Percentiles rank a stretch among this genome's conserved stretches.
Conservation (phyloP, 30 jellyfish, hydroid and myxozoan species). For the Hydractinia symbiolongicarpus region DNA sequence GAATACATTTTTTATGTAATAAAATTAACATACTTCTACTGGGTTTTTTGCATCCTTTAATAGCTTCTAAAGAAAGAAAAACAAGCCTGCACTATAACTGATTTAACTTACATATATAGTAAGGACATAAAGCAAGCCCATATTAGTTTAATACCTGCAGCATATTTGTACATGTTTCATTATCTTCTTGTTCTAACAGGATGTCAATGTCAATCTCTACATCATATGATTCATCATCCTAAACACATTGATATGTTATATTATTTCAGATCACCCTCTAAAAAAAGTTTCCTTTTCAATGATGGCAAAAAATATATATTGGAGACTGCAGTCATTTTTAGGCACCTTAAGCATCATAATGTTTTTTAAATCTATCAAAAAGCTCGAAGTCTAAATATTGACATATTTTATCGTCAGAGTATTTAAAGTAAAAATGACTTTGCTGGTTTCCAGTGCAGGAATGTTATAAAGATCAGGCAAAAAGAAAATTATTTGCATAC, state of each 20-base stretch:
- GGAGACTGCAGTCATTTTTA: no score
- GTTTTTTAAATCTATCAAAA: no score
- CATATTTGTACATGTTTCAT: constrained; percentile 42
- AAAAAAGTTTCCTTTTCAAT: no score
- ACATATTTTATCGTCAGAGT: no score
- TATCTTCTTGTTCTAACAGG: constrained; percentile 52
- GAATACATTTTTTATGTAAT: background rate
- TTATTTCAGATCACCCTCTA: no score
- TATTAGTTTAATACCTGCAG: constrained; percentile 25
- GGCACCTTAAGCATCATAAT: no score
- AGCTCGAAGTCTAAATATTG: no score
- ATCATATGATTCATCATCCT: constrained; percentile 73
- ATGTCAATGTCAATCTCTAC: constrained; percentile 71
- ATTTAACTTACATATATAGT: background rate
- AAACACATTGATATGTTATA: background rate
- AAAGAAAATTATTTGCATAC: no score
- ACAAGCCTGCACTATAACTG: background rate
- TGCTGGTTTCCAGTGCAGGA: no score
- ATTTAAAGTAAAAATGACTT: no score
- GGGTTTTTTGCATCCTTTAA: constrained; percentile 58
- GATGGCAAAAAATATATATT: no score
- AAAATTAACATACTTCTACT: constrained; percentile 39
- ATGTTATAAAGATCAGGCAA: no score
- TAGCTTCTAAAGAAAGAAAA: constrained; percentile 36
- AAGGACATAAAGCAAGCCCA: background rate